phyloP scores from a whole-genome alignment of 2,797 vertebrate species.

The Pangasius djambal region DNA sequence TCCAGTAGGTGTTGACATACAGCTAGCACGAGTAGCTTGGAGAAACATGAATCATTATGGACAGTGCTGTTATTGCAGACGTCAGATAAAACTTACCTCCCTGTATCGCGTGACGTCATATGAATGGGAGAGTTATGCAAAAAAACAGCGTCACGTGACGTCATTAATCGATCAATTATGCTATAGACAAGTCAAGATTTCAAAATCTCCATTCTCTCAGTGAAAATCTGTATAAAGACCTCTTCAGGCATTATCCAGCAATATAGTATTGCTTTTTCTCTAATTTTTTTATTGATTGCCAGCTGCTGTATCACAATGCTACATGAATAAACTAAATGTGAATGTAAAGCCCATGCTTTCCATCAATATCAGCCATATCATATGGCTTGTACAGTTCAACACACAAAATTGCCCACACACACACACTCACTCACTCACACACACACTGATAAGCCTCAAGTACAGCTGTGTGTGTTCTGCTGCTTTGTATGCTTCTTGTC shows the following conservation, averaged over 20 bases:
- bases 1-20: background rate
- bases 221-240: background rate
- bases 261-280: no score
- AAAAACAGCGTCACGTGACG: background rate
- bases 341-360: background rate
- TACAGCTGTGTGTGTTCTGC: background rate
- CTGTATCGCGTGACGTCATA: background rate
- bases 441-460: background rate
- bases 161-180: background rate
- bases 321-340: background rate
- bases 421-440: no score
- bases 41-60: background rate
- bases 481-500: no score
- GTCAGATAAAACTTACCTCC: background rate
- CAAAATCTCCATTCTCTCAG: background rate
- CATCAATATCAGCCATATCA: background rate
- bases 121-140: background rate
- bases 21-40: background rate
- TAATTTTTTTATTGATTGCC: background rate
- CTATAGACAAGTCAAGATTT: background rate
- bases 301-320: background rate
- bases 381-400: background rate
- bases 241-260: background rate
- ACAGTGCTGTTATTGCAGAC: background rate
- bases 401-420: background rate